These are phyloP conservation scores for Stichodactyla helianthus DNA, from an alignment of 64 coral and sea anemone species.

Conservation along the genomic window DNA sequence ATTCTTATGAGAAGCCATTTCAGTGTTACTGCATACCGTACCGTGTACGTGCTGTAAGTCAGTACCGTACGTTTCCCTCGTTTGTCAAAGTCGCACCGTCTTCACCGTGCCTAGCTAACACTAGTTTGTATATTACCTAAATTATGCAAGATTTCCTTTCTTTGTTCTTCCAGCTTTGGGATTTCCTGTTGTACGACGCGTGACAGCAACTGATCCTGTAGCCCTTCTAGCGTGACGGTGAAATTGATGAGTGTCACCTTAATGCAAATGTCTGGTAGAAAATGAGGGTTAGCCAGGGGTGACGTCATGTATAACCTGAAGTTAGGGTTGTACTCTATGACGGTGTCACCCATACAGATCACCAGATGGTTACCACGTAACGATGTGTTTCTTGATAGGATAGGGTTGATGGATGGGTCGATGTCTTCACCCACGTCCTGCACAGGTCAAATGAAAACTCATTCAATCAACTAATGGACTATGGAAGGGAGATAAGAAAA, in stretches of 20 bases:
- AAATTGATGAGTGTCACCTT: slow-evolving; percentile 91
- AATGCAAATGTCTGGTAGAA: slow-evolving; percentile 88
- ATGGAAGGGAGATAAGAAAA: no score
- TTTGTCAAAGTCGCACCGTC: not conserved
- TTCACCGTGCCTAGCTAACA: not conserved
- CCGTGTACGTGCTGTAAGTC: no score
- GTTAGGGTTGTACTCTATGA: slow-evolving; percentile 93
- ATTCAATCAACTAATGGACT: not conserved
- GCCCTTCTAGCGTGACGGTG: slow-evolving; percentile 92
- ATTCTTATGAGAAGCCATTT: no score
- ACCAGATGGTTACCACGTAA: slow-evolving; percentile 59
- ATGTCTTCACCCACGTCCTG: slow-evolving; percentile 81
- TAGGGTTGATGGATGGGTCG: slow-evolving; percentile 75
- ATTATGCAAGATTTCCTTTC: slow-evolving; percentile 54
- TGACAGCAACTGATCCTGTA: slow-evolving; percentile 97
- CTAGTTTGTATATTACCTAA: not conserved
- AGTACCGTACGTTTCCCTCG: no score
- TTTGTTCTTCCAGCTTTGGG: slow-evolving; percentile 69
- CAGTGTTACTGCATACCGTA: no score
- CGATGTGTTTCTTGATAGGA: slow-evolving; percentile 64
- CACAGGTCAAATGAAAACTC: not conserved
- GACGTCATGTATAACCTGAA: slow-evolving; percentile 93
- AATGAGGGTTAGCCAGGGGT: slow-evolving; percentile 79
- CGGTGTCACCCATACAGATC: slow-evolving; percentile 72
- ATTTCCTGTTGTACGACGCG: slow-evolving; percentile 76